These are phyloP conservation scores for Rhyacophila evoluta DNA, from an alignment of 2,888 invertebrate species.

Conservation along the genomic window DNA sequence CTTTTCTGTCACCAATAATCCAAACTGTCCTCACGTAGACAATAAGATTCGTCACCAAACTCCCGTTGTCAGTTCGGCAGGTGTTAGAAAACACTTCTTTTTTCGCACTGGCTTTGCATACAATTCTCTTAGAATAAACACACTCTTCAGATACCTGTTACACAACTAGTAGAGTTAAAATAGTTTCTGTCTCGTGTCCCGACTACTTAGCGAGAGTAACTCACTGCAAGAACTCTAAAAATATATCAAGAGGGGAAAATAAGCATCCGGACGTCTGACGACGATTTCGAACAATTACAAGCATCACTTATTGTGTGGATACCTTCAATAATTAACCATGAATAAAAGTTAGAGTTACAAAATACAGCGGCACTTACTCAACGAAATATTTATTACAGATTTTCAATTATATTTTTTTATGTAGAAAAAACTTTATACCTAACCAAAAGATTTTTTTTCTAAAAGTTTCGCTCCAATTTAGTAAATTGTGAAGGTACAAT, in stretches of 20 bases:
- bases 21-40: neutral
- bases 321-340: neutral
- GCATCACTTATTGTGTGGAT: neutral
- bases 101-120: neutral
- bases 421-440: no score
- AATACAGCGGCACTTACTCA: no score
- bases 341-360: no score
- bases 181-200: constrained; percentile 39
- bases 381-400: no score
- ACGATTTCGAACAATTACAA: neutral
- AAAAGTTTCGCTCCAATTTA: no score
- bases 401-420: no score
- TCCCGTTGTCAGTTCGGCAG: neutral
- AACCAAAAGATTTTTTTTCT: no score
- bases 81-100: neutral
- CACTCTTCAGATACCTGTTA: constrained; percentile 33
- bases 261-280: neutral
- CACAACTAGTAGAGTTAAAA: constrained; percentile 44
- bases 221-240: neutral
- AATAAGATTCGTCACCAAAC: neutral
- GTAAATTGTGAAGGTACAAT: no score
- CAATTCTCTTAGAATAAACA: neutral
- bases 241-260: constrained; percentile 7
- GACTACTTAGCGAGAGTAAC: neutral
- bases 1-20: constrained; percentile 3